Conservation (phyloP, 2,797 vertebrate species). For the Neosalanx taihuensis region DNA sequence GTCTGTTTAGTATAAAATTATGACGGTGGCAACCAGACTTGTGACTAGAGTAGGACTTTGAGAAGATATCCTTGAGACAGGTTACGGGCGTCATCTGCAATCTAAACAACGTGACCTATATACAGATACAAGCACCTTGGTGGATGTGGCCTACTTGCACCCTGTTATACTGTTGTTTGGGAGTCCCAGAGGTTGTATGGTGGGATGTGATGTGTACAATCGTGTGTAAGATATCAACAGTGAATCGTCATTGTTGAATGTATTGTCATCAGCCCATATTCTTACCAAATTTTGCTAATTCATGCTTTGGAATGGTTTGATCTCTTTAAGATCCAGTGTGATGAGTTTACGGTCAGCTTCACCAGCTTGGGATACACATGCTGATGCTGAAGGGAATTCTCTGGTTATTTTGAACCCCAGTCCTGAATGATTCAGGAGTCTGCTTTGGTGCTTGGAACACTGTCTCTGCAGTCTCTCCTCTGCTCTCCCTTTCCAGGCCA, state of each 20-base stretch:
- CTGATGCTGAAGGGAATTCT: conserved; percentile 38
- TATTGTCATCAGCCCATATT: background rate
- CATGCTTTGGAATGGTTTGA: conserved; percentile 38
- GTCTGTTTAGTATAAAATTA: background rate
- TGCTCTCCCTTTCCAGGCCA: conserved; percentile 16
- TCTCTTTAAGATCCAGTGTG: conserved; percentile 36
- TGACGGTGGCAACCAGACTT: conserved; percentile 1
- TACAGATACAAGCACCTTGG: conserved; percentile 23
- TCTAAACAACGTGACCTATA: conserved; percentile 6
- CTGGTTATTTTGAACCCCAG: conserved; percentile 64
- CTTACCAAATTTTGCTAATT: conserved; percentile 45
- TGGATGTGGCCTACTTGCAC: conserved; percentile 11
- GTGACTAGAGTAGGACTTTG: conserved; percentile 11
- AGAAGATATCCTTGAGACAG: conserved; percentile 53
- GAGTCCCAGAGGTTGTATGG: background rate
- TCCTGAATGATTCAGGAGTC: conserved; percentile 64
- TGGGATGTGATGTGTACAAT: background rate
- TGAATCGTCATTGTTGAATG: background rate
- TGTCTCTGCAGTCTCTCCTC: conserved; percentile 16
- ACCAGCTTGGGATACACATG: conserved; percentile 44
- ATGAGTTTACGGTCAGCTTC: conserved; percentile 43
- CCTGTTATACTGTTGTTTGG: conserved; percentile 16
- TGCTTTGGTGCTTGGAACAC: conserved; percentile 20
- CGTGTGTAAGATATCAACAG: background rate
- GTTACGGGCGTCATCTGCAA: background rate